Percentiles rank a stretch among this genome's conserved stretches.
phyloP scores from a whole-genome alignment of 2,113 vertebrate species.

The Phalacrocorax aristotelis region DNA sequence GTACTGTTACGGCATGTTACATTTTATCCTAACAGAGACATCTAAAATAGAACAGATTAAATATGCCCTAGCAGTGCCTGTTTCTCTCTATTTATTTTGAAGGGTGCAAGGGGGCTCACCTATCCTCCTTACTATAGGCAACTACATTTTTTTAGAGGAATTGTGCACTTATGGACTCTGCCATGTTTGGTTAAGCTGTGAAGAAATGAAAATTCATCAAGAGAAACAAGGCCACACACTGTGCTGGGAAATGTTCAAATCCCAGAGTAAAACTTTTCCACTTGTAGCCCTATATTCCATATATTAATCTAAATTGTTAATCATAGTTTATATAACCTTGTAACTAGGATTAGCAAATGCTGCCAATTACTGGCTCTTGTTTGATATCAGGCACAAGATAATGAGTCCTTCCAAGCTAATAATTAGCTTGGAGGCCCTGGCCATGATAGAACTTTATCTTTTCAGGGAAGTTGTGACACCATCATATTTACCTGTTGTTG shows the following conservation, averaged over 20 bases:
- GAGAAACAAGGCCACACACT: neutral
- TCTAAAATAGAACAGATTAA: neutral
- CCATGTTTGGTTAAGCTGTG: neutral
- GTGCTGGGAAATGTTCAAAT: neutral
- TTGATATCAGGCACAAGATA: neutral
- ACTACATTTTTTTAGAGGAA: neutral
- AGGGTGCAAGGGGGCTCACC: neutral
- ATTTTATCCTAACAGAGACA: neutral
- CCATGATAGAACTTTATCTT: neutral
- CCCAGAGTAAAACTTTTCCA: neutral
- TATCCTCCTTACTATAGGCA: neutral
- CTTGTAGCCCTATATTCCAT: neutral
- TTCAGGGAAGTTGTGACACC: neutral
- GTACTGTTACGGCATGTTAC: neutral
- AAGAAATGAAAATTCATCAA: neutral
- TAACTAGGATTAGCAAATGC: neutral
- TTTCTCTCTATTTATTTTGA: neutral
- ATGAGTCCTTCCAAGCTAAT: neutral
- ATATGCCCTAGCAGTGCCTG: neutral
- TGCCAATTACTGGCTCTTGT: neutral
- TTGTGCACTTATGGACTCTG: fast-evolving
- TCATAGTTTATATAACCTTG: neutral
- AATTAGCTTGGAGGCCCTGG: neutral
- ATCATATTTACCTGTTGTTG: neutral
- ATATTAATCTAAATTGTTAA: neutral